phyloP scores from a whole-genome alignment of 2,113 vertebrate genomes.

The Poeciliopsis turrubarensis region DNA sequence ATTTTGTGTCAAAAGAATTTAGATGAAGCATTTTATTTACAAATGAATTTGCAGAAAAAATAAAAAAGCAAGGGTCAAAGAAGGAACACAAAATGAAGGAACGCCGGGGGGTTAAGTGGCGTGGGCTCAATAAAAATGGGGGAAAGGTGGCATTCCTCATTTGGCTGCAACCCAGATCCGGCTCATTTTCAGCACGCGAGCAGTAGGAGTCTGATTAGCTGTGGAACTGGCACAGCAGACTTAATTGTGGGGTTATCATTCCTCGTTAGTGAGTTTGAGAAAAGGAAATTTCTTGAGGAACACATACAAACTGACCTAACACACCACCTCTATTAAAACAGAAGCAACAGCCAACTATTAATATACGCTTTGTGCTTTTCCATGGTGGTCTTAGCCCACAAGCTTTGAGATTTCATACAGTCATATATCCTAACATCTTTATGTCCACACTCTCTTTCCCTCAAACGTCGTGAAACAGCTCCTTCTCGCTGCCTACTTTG shows the following conservation, averaged over 20 bases:
- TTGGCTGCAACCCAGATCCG: constrained; percentile 20
- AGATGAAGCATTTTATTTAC: too few relatives aligned
- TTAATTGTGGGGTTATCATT: constrained; percentile 39
- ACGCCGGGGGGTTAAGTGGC: constrained; percentile 12
- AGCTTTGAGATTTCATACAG: constrained; percentile 35
- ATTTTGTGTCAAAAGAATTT: too few relatives aligned
- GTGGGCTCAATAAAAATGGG: constrained; percentile 15
- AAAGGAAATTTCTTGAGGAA: constrained; percentile 10
- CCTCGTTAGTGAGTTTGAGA: constrained; percentile 20
- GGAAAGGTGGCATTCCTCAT: constrained; percentile 21
- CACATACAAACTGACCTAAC: background rate
- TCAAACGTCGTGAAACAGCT: constrained; percentile 49
- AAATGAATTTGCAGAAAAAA: too few relatives aligned
- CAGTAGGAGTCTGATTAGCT: constrained; percentile 32
- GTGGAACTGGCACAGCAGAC: constrained; percentile 27
- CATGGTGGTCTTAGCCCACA: constrained; percentile 54
- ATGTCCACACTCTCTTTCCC: constrained; percentile 50
- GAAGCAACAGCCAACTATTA: constrained; percentile 40
- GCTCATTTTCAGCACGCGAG: constrained; percentile 35
- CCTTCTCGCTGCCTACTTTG: constrained; percentile 47
- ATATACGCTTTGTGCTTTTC: constrained; percentile 51
- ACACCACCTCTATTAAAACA: constrained; percentile 1
- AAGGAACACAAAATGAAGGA: too few relatives aligned
- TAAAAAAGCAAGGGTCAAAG: too few relatives aligned
- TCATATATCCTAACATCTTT: constrained; percentile 55